Conservation (phyloP, 2,888 invertebrate species). For the Drosophila kambysellisi region DNA sequence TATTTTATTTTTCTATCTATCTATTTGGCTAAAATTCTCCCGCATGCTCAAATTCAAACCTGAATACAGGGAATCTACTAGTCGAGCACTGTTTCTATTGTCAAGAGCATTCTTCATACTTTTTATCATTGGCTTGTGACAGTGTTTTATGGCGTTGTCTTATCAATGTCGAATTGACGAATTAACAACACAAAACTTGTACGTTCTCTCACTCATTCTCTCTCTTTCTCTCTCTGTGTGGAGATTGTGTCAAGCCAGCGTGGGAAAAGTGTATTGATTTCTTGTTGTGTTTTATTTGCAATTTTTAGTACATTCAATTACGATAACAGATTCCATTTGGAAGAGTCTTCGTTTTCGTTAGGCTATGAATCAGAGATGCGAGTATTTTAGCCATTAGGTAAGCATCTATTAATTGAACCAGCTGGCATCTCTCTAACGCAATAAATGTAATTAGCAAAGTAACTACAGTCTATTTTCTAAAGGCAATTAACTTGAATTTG, state of each 20-base stretch:
- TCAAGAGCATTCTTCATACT: background rate
- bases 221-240: background rate
- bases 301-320: slow-evolving; percentile 23
- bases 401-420: slow-evolving; percentile 10
- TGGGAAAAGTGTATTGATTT: slow-evolving; percentile 33
- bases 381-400: background rate
- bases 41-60: background rate
- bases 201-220: background rate
- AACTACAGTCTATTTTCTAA: slow-evolving; percentile 39
- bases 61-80: background rate
- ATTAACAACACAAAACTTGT: background rate
- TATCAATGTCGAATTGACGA: slow-evolving; percentile 19
- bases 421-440: background rate
- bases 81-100: background rate
- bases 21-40: background rate
- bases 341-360: slow-evolving; percentile 1
- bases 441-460: slow-evolving; percentile 43
- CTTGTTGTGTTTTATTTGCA: slow-evolving; percentile 23
- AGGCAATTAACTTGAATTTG: slow-evolving; percentile 61
- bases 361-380: slow-evolving; percentile 12
- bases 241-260: slow-evolving; percentile 11
- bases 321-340: slow-evolving; percentile 15
- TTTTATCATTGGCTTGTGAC: slow-evolving; percentile 25
- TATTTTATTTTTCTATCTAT: background rate
- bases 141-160: slow-evolving; percentile 8